Base-by-base conservation (phyloP, 2,888 invertebrate species). In the Erebia palarica region DNA sequence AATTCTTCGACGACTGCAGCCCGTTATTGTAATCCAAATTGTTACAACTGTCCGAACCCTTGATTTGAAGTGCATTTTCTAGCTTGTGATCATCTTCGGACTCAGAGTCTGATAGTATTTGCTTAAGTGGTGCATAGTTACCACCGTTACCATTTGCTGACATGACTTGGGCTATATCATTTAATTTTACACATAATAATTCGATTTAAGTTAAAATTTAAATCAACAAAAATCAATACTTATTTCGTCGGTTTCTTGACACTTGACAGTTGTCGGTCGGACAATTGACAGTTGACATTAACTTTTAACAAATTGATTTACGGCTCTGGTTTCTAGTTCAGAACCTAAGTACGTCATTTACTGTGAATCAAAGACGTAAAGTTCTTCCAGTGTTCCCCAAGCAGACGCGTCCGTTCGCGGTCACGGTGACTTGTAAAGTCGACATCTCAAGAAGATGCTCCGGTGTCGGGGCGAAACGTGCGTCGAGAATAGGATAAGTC, bases 51-150 rank as follows among this genome's bases (percentile, higher is more conserved):
- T 90, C 90, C 13, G 86, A 81, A 60, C 82, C 81, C 80, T 87
- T 86, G 71, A 86, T 84, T 68, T 85, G 84, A 73, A 79, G 79
- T 59, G 82, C 88, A 87, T 91, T 86, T 75, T 91, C 86, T 60
- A 89, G 75, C 78, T 88, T 88, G 16, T 87, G 84, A 49, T 96
- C 96, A 80, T 96, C 96, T 80, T 96, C 96, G 0, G 96, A 96
- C 80, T 96, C 96, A 0, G 96, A 96, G 86, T 97, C 97, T 70
- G 96, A 95, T 78, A 97, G 92, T 76, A 95, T 95, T 90, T 97
- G 97, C 75, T 96, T 96, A 81, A 97, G 87, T 70, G 96, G 97
- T 80, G 96, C 95, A 85, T 97, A 97, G 80, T 95, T 94, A 69
- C 86, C 92, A 72, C 91, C 89, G 79, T 85, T 91, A 72, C 91